Conservation (phyloP, 2,888 invertebrate genomes). For the Adineta ricciae region DNA sequence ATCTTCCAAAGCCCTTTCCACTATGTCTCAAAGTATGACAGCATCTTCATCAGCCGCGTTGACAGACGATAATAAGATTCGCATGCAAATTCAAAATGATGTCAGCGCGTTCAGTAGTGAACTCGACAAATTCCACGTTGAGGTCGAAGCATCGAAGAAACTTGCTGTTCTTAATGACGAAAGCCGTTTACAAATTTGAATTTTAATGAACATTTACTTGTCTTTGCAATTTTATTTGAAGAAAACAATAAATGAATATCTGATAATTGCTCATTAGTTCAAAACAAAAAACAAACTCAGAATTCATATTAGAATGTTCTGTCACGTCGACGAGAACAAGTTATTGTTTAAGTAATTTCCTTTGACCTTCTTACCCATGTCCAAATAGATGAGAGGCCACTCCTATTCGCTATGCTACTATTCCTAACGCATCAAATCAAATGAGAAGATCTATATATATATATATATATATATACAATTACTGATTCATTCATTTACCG, state of each 20-base stretch:
- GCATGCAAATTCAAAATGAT: conserved; percentile 76
- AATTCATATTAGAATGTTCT: too few relatives aligned
- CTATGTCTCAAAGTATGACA: conserved; percentile 39
- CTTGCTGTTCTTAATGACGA: not conserved
- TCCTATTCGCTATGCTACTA: not conserved
- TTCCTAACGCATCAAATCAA: not conserved
- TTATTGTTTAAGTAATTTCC: too few relatives aligned
- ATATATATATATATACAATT: not conserved
- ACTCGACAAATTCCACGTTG: not conserved
- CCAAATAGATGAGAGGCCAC: not conserved
- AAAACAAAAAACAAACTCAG: too few relatives aligned
- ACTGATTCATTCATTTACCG: not conserved
- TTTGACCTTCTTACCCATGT: not conserved
- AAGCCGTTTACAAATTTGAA: not conserved
- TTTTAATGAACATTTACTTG: not conserved
- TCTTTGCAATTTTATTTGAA: not conserved
- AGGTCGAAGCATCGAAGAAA: not conserved
- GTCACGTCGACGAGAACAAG: too few relatives aligned
- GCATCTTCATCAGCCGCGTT: conserved; percentile 57
- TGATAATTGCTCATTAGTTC: not conserved
- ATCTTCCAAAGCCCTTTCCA: conserved; percentile 46
- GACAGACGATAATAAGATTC: conserved; percentile 84
- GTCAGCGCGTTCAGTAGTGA: conserved; percentile 59
- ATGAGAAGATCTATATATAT: not conserved
- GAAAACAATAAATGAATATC: not conserved